phyloP scores from a whole-genome alignment of 1,140 invertebrate genomes.

The Drosophila sucinea region DNA sequence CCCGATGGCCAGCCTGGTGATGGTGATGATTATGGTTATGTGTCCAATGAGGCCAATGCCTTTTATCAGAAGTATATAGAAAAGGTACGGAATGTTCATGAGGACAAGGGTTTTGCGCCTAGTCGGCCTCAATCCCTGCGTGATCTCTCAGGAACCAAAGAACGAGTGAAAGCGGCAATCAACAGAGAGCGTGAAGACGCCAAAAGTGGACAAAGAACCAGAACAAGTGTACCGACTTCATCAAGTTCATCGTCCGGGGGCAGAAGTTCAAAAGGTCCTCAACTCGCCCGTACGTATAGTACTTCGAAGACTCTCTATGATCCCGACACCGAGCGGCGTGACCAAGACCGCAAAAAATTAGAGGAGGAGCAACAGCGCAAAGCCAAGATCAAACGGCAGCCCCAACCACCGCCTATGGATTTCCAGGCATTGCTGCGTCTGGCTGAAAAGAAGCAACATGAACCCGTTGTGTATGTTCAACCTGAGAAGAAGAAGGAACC shows the following conservation, averaged over 20 bases:
- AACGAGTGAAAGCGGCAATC: slow-evolving; percentile 90
- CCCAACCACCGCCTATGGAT: slow-evolving; percentile 88
- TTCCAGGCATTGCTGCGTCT: slow-evolving; percentile 90
- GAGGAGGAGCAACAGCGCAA: slow-evolving; percentile 85
- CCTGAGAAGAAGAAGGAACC: slow-evolving; percentile 87
- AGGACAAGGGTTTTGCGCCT: slow-evolving; percentile 72
- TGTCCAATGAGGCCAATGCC: slow-evolving; percentile 91
- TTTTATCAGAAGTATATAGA: slow-evolving; percentile 93
- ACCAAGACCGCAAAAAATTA: slow-evolving; percentile 84
- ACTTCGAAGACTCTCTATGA: slow-evolving; percentile 63
- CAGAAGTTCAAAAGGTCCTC: slow-evolving; percentile 18
- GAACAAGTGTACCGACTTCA: not conserved
- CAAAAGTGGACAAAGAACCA: slow-evolving; percentile 49
- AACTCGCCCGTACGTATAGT: slow-evolving; percentile 42
- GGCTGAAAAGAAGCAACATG: slow-evolving; percentile 92
- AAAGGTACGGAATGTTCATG: slow-evolving; percentile 84
- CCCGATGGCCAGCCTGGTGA: slow-evolving; percentile 86
- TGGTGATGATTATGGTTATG: slow-evolving; percentile 95
- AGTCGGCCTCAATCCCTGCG: slow-evolving; percentile 67
- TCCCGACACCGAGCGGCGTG: slow-evolving; percentile 82
- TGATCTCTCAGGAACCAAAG: slow-evolving; percentile 87
- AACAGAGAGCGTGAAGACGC: slow-evolving; percentile 89
- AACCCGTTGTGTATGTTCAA: slow-evolving; percentile 86
- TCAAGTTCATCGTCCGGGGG: not conserved
- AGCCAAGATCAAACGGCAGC: slow-evolving; percentile 83